These are phyloP conservation scores for Cenopis cana DNA, from an alignment of 2,888 invertebrate genomes.

Conservation along the genomic window DNA sequence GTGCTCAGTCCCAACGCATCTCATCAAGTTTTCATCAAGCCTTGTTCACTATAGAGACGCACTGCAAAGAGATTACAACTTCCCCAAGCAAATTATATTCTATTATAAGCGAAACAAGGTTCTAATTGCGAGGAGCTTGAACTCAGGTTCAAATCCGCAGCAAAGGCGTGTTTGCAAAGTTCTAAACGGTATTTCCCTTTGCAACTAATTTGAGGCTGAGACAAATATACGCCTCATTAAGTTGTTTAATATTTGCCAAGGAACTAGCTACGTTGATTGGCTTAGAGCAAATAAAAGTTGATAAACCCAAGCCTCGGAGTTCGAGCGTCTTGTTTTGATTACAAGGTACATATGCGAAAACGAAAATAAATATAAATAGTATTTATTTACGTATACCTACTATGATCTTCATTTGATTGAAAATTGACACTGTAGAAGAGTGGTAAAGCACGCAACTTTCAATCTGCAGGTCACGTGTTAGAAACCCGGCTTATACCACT, in stretches of 20 bases:
- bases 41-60: neutral
- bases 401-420: no score
- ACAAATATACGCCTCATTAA: constrained; percentile 69
- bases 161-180: constrained; percentile 37
- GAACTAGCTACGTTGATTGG: constrained; percentile 41
- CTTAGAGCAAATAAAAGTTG: constrained; percentile 39
- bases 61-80: constrained; percentile 1
- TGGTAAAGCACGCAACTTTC: no score
- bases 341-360: no score
- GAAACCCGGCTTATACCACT: no score
- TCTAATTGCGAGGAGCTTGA: neutral
- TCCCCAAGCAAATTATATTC: neutral
- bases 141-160: constrained; percentile 29
- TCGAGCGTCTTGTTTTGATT: constrained; percentile 12
- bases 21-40: constrained; percentile 19
- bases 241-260: constrained; percentile 64
- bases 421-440: no score
- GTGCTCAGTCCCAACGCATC: constrained; percentile 4
- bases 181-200: constrained; percentile 37
- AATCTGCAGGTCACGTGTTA: no score
- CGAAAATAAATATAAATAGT: neutral
- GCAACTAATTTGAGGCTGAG: constrained; percentile 66
- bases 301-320: constrained; percentile 17
- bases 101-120: neutral
- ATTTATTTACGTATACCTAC: no score